Evolutionary conservation across 2,113 vertebrate genomes (phyloP), one percentile per base, ranked within the genome.

Genomic region (Anoplopoma fimbria): DNA sequence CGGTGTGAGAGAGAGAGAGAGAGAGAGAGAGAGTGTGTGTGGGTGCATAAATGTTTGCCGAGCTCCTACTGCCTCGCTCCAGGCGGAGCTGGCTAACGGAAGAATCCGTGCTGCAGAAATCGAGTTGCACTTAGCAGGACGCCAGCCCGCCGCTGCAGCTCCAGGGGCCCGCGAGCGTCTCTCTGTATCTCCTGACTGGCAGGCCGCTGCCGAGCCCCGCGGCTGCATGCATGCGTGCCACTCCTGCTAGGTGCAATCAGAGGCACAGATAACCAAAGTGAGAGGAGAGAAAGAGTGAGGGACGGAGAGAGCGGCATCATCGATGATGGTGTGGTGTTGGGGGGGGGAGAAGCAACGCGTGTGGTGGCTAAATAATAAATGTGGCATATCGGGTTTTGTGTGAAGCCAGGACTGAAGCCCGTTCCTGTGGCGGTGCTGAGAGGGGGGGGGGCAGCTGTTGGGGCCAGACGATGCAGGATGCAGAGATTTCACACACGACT

Each of bases 341-440:
- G n/a, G n/a, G n/a, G n/a, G 88, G 92, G 92, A 93, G 92, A 89
- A n/a, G 87, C 87, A 65, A 87, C 86, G 92, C 83, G 92, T 94
- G 93, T 92, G 93, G 93, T 85, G 94, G 92, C 89, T 96, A 95
- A 95, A 95, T 96, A 95, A 96, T 95, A 94, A 95, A 96, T 95
- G 94, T 92, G 90, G 90, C 89, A 81, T 95, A 95, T 95, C 90
- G 77, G 90, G 92, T 95, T 95, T 93, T 93, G 87, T 92, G 89
- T 91, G 93, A 93, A 93, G 92, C 90, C 87, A 87, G 86, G 89
- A 87, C 86, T 88, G 84, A 84, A 81, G 89, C 90, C 91, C 79
- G 62, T 85, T 91, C 90, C 91, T 90, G 88, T 58, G 75, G 84
- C 77, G 80, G 78, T 82, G 84, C 80, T 57, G 84, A 80, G 47